Conservation (phyloP, 2,113 vertebrate species). For the Percina caprodes region DNA sequence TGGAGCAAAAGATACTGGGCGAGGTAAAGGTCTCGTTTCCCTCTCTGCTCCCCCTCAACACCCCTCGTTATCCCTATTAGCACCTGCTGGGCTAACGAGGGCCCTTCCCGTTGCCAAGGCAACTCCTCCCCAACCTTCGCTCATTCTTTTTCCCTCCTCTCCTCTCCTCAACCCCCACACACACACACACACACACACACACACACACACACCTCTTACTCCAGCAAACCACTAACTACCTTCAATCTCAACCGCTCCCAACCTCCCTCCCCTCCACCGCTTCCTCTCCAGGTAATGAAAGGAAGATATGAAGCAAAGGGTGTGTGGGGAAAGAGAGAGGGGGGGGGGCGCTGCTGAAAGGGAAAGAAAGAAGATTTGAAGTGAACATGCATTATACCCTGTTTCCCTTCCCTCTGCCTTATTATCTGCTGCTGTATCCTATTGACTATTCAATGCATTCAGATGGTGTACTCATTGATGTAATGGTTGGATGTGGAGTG, state of each 20-base stretch:
- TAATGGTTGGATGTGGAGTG: constrained; percentile 61
- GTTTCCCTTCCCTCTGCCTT: constrained; percentile 55
- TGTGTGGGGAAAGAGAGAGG: neutral
- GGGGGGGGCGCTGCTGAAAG: constrained; percentile 17
- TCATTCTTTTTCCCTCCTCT: constrained; percentile 56
- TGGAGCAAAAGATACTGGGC: constrained; percentile 68
- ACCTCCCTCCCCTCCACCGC: constrained; percentile 13
- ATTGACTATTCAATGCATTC: constrained; percentile 65
- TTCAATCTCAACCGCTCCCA: constrained; percentile 57
- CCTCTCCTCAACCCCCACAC: constrained; percentile 17
- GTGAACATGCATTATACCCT: constrained; percentile 69
- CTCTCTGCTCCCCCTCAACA: constrained; percentile 35
- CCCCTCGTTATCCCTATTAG: constrained; percentile 86
- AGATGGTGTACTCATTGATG: constrained; percentile 52
- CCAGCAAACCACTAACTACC: constrained; percentile 69
- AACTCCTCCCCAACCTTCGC: constrained; percentile 79
- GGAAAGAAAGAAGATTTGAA: constrained; percentile 65
- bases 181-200: constrained; percentile 39
- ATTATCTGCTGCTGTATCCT: constrained; percentile 54
- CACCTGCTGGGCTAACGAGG: constrained; percentile 87
- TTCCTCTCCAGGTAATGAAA: constrained; percentile 80
- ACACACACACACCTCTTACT: constrained; percentile 64
- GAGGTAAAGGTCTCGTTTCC: constrained; percentile 61
- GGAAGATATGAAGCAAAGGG: constrained; percentile 62
- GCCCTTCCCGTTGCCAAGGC: constrained; percentile 79